Base-by-base conservation (phyloP, 2,797 vertebrate genomes). In the Mus minutoides region DNA sequence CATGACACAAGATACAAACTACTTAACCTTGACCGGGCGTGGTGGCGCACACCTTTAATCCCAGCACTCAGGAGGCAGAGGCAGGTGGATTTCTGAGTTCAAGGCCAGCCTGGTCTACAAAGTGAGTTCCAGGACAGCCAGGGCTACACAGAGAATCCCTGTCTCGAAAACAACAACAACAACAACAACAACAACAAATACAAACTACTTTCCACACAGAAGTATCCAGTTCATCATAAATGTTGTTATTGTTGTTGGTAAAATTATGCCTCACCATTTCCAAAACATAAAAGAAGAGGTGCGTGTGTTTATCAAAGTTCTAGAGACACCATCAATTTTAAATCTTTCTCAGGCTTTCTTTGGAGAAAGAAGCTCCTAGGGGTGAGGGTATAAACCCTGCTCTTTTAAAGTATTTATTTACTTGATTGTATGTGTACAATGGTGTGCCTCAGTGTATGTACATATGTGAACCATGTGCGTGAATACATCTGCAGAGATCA, bases 1-100 rank as follows among this genome's bases (percentile, higher is more conserved):
- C 43, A 93, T 84, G 73, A 89, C n/a, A 93, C 54, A 90, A 91
- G 37, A 37, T 29, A 14, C 43, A 76, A 91, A 87, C 8, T 96
- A 5, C 34, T 60, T 75, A n/a, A n/a, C n/a, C n/a, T n/a, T n/a
- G n/a, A n/a, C n/a, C n/a, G n/a, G n/a, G n/a, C n/a, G n/a, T n/a
- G n/a, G n/a, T n/a, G n/a, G n/a, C n/a, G n/a, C n/a, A n/a, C n/a
- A n/a, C n/a, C n/a, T n/a, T n/a, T n/a, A n/a, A n/a, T n/a, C n/a
- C n/a, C n/a, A n/a, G n/a, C n/a, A n/a, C n/a, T n/a, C n/a, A n/a
- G n/a, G n/a, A n/a, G n/a, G n/a, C n/a, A n/a, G n/a, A n/a, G n/a
- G n/a, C n/a, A n/a, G n/a, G n/a, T n/a, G n/a, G n/a, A n/a, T n/a
- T n/a, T n/a, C n/a, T n/a, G n/a, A n/a, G n/a, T n/a, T n/a, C n/a